Base-by-base conservation (phyloP, 2,797 vertebrate species). In the Microcaecilia unicolor region DNA sequence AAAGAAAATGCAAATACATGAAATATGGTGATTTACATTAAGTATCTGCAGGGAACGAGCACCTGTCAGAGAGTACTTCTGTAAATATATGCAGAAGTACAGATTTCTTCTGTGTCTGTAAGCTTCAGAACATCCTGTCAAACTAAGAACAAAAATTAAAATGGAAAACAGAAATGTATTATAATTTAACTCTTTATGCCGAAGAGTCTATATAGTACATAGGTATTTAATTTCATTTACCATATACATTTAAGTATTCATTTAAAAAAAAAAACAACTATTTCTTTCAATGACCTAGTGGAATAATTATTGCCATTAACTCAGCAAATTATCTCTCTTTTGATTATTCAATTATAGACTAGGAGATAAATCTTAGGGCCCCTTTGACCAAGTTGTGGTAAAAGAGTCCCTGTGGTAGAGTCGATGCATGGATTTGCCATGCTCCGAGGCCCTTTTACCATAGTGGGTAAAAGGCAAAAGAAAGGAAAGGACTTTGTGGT, bases 221-320 rank as follows among this genome's bases (percentile, higher is more conserved):
- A 28, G 2, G 3, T 0, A 6, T 12, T 18, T 10, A 36, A 2
- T 18, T 16, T 30, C 17, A 37, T 18, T 34, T 24, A 20, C 26
- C 4, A 32, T 45, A n/a, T n/a, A 51, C 22, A 21, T 3, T 7
- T 36, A 5, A 11, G 51, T 31, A 21, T 36, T 43, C 36, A 11
- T 7, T 50, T 40, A 49, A 3, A 41, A 18, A 58, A 33, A n/a
- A n/a, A n/a, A n/a, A n/a, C n/a, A n/a, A 18, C 11, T 38, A 17
- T 7, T 28, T 6, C 2, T 28, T 1, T 34, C 9, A 33, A 22
- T 22, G 6, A 18, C 44, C 31, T 6, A 12, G 24, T n/a, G 37
- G 0, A 17, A 31, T 22, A 22, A 34, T 28, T 9, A 22, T 15
- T 17, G 11, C 7, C 23, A 34, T 4, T 42, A 15, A 2, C 12